A percentile compares a stretch with the other conserved stretches of the same genome.
phyloP scores from a whole-genome alignment of 2,888 invertebrate species.

The Mimas tiliae region DNA sequence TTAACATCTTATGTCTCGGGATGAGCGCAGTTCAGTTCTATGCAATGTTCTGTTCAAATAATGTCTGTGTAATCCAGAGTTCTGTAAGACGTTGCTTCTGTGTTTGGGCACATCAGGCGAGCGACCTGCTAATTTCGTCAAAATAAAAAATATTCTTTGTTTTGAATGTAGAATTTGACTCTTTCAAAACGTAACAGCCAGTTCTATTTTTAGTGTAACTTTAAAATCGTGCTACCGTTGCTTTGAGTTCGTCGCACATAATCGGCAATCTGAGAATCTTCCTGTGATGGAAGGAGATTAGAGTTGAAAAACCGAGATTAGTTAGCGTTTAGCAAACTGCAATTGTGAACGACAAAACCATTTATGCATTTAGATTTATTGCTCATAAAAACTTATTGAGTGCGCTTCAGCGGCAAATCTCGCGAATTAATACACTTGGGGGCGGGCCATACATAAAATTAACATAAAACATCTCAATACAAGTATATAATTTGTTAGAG shows the following conservation, averaged over 20 bases:
- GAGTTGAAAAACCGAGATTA: constrained; percentile 56
- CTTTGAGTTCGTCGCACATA: constrained; percentile 32
- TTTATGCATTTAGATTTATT: constrained; percentile 69
- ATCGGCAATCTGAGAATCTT: constrained; percentile 30
- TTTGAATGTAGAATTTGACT: no score
- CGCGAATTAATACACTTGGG: constrained; percentile 60
- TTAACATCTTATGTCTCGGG: no score
- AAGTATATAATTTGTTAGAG: constrained; percentile 66
- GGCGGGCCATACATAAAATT: constrained; percentile 75
- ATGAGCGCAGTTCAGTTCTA: no score
- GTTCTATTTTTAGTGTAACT: neutral
- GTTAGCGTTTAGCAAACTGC: constrained; percentile 48
- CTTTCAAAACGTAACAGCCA: neutral
- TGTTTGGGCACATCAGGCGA: no score
- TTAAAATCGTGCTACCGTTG: neutral
- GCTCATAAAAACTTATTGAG: constrained; percentile 70
- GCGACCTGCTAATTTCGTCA: no score
- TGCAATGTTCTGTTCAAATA: no score
- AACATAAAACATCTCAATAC: constrained; percentile 73
- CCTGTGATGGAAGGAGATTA: constrained; percentile 36
- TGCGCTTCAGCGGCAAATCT: constrained; percentile 54
- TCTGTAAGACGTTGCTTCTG: no score
- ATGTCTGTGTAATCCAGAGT: no score
- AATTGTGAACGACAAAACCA: constrained; percentile 55
- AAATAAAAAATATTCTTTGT: no score